phyloP scores from a whole-genome alignment of 2,797 vertebrate genomes.

The Miichthys miiuy region DNA sequence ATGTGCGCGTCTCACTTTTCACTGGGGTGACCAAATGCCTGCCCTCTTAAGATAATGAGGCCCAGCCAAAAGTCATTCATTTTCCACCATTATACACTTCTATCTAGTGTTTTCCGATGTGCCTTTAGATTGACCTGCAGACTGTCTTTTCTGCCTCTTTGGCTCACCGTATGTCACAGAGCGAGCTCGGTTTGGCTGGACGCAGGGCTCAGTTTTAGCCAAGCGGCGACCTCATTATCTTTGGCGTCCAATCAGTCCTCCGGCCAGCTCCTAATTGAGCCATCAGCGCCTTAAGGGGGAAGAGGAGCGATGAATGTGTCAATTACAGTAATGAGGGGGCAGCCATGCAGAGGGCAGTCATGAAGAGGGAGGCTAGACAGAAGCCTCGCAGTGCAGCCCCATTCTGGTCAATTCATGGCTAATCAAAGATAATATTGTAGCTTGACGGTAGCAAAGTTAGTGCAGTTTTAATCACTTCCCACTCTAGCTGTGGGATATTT shows the following conservation, averaged over 20 bases:
- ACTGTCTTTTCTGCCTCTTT: conserved; percentile 28
- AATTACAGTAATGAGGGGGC: conserved; percentile 83
- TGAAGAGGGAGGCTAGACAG: conserved; percentile 59
- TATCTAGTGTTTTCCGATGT: background rate
- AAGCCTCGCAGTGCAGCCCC: conserved; percentile 53
- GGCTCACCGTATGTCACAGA: conserved; percentile 41
- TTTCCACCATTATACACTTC: conserved; percentile 19
- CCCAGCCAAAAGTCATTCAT: conserved; percentile 30
- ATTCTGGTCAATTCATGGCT: conserved; percentile 55
- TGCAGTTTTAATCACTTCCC: conserved; percentile 53
- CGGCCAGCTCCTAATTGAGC: conserved; percentile 81
- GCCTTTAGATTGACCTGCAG: conserved; percentile 37
- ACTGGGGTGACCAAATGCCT: conserved; percentile 30
- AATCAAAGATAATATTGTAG: conserved; percentile 68
- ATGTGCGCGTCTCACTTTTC: conserved; percentile 31
- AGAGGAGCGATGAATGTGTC: conserved; percentile 76
- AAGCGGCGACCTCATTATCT: conserved; percentile 76
- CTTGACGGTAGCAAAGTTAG: conserved; percentile 45
- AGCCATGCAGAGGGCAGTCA: conserved; percentile 75
- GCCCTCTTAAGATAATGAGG: conserved; percentile 39
- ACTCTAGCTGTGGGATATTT: conserved; percentile 33
- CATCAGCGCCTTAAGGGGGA: conserved; percentile 78
- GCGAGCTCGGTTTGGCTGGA: conserved; percentile 45
- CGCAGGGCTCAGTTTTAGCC: conserved; percentile 55
- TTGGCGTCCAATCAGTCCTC: conserved; percentile 75